Evolutionary conservation across 2,797 vertebrate genomes (phyloP).

Genomic region (Coregonus sp.): DNA sequence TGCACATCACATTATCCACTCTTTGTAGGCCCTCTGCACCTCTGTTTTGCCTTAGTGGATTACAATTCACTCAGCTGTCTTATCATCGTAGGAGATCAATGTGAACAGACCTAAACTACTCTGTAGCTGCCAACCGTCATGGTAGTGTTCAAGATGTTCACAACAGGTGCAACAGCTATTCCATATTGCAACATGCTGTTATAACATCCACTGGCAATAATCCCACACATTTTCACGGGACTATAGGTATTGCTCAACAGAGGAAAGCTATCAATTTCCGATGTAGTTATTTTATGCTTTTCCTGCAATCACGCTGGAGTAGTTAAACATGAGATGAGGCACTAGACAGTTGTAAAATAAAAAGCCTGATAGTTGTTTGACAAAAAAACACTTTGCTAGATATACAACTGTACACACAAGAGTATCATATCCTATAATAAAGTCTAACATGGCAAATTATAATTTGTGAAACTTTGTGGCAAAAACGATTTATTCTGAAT

Average conservation of each 20-base stretch:
- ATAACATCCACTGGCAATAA: slow-evolving; percentile 24
- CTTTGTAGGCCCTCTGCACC: slow-evolving; percentile 2
- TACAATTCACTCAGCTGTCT: slow-evolving; percentile 33
- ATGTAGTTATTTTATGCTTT: background rate
- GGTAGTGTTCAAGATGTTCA: slow-evolving; percentile 45
- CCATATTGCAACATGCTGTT: slow-evolving; percentile 24
- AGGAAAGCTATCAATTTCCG: slow-evolving; percentile 27
- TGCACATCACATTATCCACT: background rate
- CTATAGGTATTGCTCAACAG: slow-evolving; percentile 30
- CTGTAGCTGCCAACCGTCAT: slow-evolving; percentile 49
- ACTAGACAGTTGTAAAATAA: slow-evolving; percentile 46
- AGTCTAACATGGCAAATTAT: background rate
- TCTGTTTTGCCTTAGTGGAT: slow-evolving; percentile 22
- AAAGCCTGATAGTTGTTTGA: slow-evolving; percentile 1
- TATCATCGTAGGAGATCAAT: slow-evolving; percentile 41
- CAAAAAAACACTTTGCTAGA: background rate
- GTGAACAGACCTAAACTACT: slow-evolving; percentile 52
- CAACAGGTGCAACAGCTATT: slow-evolving; percentile 55
- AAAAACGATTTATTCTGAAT: background rate
- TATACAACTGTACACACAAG: background rate
- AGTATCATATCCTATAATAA: background rate
- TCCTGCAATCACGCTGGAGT: background rate
- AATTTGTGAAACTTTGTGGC: background rate
- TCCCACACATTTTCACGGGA: slow-evolving; percentile 36
- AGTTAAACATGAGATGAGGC: slow-evolving; percentile 32